Evolutionary conservation across 2,113 vertebrate species (phyloP), one percentile per base, ranked within the genome.

Genomic region (Dissostichus mawsoni): DNA sequence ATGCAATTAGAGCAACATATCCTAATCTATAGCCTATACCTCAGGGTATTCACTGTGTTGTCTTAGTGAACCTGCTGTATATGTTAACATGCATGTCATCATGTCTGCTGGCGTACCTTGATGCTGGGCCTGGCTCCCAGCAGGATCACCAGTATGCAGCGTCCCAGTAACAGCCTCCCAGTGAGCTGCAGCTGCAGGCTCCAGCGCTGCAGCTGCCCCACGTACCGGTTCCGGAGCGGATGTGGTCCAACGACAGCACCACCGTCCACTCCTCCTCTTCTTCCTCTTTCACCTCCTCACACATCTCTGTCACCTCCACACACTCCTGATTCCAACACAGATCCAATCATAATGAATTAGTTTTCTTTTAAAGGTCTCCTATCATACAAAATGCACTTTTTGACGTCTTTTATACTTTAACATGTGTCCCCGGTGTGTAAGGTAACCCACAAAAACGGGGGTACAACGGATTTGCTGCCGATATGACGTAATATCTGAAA

Each of bases 241-340:
- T 90, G 84, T 85, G 88, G 44, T 90, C 84, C 52, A 92, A 20
- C 3, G 12, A 36, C 53, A 91, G 64, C 45, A 86, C 90, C 14
- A 81, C 59, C 3, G 68, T 78, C 83, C 85, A 91, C 41, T 53
- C 36, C 64, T 82, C 69, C 5, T n/a, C 5, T 4, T 75, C 56
- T 17, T 2, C 25, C 9, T 68, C 72, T 52, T 53, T 33, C 9
- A 36, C 62, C 7, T 61, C 64, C 57, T 75, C 51, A 0, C 1
- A 5, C 11, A 59, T 45, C 18, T 84, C 62, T 0, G 11, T 62
- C 76, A 81, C 12, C 67, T 85, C 81, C 57, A 50, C 65, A 76
- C 52, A 58, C 47, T 81, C 29, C 56, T 69, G 16, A 5, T 36
- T 11, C 3, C 10, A 4, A 76, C 51, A 62, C 16, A 65, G 3